These are phyloP conservation scores for Hoplias malabaricus DNA, from an alignment of 2,113 vertebrate species.

Conservation along the genomic window DNA sequence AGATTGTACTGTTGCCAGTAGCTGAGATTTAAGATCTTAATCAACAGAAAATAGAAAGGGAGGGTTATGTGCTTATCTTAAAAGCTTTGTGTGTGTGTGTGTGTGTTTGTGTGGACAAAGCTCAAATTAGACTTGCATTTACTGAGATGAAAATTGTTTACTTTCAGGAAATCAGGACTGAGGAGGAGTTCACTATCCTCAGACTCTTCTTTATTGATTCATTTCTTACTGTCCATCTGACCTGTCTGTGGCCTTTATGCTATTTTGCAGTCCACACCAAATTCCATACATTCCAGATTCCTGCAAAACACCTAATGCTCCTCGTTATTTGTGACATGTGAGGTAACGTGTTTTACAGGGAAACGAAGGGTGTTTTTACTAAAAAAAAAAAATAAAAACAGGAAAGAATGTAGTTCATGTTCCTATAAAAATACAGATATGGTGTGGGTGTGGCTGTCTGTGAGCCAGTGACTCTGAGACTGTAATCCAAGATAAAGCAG, in stretches of 20 bases:
- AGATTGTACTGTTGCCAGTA: background rate
- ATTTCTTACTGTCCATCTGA: background rate
- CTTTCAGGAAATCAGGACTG: background rate
- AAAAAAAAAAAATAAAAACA: background rate
- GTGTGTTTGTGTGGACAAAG: background rate
- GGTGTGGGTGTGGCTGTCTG: background rate
- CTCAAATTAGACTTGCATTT: background rate
- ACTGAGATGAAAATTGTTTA: background rate
- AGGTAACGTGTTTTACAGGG: background rate
- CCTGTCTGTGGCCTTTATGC: background rate
- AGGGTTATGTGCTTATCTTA: background rate
- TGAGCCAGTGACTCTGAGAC: background rate
- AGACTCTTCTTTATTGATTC: background rate
- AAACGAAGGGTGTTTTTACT: background rate
- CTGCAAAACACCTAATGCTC: background rate
- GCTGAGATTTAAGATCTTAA: constrained; percentile 13
- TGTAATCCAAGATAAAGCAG: background rate
- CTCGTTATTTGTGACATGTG: background rate
- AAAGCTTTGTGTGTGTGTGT: too few species aligned
- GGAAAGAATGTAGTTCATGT: background rate
- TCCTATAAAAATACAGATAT: background rate
- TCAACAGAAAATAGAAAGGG: constrained; percentile 8
- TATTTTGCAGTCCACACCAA: background rate
- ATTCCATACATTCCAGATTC: background rate
- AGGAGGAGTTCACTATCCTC: background rate